Percentiles rank a stretch among this genome's conserved stretches.
These are phyloP conservation scores for Helicorthomorpha holstii DNA, from an alignment of 1,140 invertebrate species.

Conservation along the genomic window DNA sequence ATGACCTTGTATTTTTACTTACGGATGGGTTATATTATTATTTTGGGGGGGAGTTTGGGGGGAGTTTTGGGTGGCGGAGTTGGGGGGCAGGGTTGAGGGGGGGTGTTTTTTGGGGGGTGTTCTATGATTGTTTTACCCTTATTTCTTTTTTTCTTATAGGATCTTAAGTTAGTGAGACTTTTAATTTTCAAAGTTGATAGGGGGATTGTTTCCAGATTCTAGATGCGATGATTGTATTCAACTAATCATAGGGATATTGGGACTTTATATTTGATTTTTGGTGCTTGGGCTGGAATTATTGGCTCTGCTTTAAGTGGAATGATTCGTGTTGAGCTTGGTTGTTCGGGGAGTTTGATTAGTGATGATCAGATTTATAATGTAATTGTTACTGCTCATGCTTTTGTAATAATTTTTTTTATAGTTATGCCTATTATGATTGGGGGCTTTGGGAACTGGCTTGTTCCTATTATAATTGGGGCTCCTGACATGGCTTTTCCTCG, in stretches of 20 bases:
- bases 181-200: not conserved
- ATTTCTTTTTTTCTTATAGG: not conserved
- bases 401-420: conserved; percentile 64
- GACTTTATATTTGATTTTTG: conserved; percentile 53
- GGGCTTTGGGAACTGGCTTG: conserved; percentile 57
- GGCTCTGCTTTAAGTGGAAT: conserved; percentile 41
- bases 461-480: conserved; percentile 48
- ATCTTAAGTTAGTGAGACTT: not conserved
- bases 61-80: conserved; percentile 10
- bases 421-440: conserved; percentile 60
- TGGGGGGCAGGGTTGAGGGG: too few relatives aligned
- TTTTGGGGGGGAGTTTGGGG: not conserved
- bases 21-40: not conserved
- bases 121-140: not conserved
- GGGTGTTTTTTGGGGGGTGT: not conserved
- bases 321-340: conserved; percentile 47
- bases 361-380: conserved; percentile 53
- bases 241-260: conserved; percentile 63
- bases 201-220: conserved; percentile 5
- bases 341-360: conserved; percentile 36
- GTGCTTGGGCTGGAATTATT: conserved; percentile 42
- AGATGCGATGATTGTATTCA: conserved; percentile 32
- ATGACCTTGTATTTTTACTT: conserved; percentile 27
- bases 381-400: conserved; percentile 50
- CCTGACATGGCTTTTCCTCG: conserved; percentile 57